Conservation (phyloP, 1,140 invertebrate species). For the Varroa destructor region DNA sequence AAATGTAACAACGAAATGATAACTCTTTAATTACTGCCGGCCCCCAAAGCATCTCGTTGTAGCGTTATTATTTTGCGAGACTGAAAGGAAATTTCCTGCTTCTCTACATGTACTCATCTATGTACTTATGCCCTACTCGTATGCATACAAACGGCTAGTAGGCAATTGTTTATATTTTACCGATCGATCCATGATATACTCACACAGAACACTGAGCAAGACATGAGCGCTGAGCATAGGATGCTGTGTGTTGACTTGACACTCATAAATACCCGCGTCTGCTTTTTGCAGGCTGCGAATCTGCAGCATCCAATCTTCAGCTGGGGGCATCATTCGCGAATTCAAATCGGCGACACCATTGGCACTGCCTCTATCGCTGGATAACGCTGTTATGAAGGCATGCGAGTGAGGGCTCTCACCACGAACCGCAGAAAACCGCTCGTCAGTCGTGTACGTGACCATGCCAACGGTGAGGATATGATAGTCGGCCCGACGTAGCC, state of each 20-base stretch:
- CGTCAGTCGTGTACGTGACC: slow-evolving; percentile 64
- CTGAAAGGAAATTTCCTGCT: too few relatives aligned
- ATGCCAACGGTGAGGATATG: slow-evolving; percentile 60
- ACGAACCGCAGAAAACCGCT: slow-evolving; percentile 66
- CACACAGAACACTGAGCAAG: slow-evolving; percentile 65
- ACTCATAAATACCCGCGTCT: slow-evolving; percentile 65
- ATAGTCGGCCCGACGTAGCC: slow-evolving; percentile 58
- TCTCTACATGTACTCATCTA: too few relatives aligned
- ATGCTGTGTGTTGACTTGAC: slow-evolving; percentile 65
- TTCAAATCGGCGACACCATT: background rate
- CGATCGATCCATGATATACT: slow-evolving; percentile 41
- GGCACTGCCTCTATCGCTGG: slow-evolving; percentile 45
- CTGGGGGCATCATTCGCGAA: slow-evolving; percentile 48
- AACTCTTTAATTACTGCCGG: too few relatives aligned
- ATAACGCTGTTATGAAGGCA: too few relatives aligned
- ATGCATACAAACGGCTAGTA: too few relatives aligned
- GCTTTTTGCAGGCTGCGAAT: slow-evolving; percentile 57
- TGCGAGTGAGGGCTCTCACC: background rate
- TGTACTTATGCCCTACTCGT: too few relatives aligned
- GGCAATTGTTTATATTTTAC: too few relatives aligned
- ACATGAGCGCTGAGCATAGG: slow-evolving; percentile 66
- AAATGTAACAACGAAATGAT: too few relatives aligned
- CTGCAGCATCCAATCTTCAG: slow-evolving; percentile 70
- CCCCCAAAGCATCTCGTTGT: too few relatives aligned
- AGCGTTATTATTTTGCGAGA: too few relatives aligned